Conservation (phyloP, 2,888 invertebrate species). For the Oscheius onirici region DNA sequence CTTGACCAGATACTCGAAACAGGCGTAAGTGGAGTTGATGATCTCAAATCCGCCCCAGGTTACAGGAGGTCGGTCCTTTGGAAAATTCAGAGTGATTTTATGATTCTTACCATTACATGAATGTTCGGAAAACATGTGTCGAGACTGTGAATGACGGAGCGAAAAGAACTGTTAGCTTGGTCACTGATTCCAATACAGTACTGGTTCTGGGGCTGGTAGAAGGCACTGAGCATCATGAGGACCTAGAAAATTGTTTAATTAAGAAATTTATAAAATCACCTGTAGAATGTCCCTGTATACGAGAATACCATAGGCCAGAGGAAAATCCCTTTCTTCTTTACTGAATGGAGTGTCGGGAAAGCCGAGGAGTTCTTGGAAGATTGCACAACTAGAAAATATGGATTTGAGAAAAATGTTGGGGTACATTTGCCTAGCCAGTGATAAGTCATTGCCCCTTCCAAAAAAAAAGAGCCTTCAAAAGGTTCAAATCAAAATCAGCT, state of each 20-base stretch:
- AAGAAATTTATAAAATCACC: not conserved
- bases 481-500: too few species aligned
- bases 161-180: constrained; percentile 44
- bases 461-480: too few species aligned
- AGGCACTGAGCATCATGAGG: constrained; percentile 53
- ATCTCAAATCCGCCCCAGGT: constrained; percentile 48
- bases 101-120: constrained; percentile 55
- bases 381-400: constrained; percentile 31
- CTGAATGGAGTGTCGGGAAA: constrained; percentile 33
- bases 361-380: constrained; percentile 34
- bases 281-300: constrained; percentile 41
- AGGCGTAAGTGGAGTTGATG: constrained; percentile 44
- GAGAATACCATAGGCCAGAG: constrained; percentile 47
- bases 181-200: constrained; percentile 61
- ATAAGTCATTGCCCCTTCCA: too few species aligned
- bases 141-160: constrained; percentile 41
- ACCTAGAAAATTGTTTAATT: constrained; percentile 40
- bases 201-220: constrained; percentile 65
- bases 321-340: constrained; percentile 39
- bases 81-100: not conserved
- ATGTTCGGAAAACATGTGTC: constrained; percentile 57
- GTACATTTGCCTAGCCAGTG: too few species aligned
- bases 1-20: constrained; percentile 42
- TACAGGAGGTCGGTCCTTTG: constrained; percentile 43
- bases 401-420: too few species aligned